Conservation (phyloP, 2,797 vertebrate genomes). For the Pachyuromys duprasi region DNA sequence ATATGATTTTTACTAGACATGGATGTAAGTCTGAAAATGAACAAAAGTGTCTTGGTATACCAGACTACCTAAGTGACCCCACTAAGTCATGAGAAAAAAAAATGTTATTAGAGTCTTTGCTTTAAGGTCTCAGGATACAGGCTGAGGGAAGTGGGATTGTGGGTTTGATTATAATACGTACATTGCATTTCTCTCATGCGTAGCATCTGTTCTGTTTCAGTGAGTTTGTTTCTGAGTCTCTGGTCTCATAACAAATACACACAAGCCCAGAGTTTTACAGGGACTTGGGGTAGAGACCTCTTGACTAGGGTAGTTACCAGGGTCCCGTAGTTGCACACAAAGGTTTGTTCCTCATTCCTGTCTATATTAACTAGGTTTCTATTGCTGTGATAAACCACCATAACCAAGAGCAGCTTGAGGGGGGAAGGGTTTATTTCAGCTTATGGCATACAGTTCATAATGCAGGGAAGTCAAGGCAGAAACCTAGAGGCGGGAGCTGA, state of each 20-base stretch:
- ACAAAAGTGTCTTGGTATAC: neutral
- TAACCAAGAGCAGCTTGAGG: neutral
- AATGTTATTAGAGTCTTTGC: neutral
- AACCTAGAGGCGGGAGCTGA: neutral
- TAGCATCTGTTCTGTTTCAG: neutral
- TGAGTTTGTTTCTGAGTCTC: neutral
- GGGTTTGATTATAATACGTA: neutral
- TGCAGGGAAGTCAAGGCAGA: neutral
- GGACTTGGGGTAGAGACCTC: neutral
- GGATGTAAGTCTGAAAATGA: conserved; percentile 31
- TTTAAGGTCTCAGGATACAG: neutral
- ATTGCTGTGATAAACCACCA: neutral
- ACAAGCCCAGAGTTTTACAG: neutral
- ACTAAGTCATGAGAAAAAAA: neutral
- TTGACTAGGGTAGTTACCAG: neutral
- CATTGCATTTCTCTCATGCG: neutral
- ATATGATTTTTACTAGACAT: neutral
- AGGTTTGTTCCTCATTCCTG: neutral
- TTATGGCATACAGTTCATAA: neutral
- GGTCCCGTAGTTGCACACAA: conserved; percentile 31
- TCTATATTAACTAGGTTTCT: neutral
- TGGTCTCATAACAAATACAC: neutral
- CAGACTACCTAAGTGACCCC: neutral
- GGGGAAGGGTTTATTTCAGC: neutral
- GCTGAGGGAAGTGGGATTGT: neutral